Evolutionary conservation across 1,140 invertebrate species (phyloP).

Genomic region (Pristionchus pacificus): DNA sequence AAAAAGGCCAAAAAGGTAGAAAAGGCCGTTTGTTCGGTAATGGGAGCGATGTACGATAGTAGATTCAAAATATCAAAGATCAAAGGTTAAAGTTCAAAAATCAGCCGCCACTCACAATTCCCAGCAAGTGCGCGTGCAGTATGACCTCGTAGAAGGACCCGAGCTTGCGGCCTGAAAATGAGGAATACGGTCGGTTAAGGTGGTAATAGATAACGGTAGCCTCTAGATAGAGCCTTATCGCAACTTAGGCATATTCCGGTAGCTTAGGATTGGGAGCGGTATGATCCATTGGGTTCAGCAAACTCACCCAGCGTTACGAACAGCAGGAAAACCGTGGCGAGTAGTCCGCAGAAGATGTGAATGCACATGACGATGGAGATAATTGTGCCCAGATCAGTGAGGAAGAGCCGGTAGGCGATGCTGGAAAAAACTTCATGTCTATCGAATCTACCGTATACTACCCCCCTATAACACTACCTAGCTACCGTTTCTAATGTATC

Average conservation of each 20-base stretch:
- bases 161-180: neutral
- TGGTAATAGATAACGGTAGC: too few relatives aligned
- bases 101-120: neutral
- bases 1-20: too few relatives aligned
- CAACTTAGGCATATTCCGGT: too few relatives aligned
- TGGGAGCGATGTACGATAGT: too few relatives aligned
- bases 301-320: neutral
- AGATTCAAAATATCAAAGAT: too few relatives aligned
- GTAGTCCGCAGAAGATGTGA: neutral
- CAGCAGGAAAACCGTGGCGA: neutral
- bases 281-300: too few relatives aligned
- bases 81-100: too few relatives aligned
- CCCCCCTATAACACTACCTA: too few relatives aligned
- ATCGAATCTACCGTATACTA: neutral
- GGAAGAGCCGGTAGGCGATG: neutral
- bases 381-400: neutral
- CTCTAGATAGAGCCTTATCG: too few relatives aligned
- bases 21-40: too few relatives aligned
- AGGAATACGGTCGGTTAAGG: too few relatives aligned
- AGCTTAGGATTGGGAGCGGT: too few relatives aligned
- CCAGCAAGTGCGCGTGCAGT: neutral
- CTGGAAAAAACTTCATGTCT: neutral
- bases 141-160: neutral
- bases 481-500: neutral
- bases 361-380: neutral